phyloP scores from a whole-genome alignment of 1,140 invertebrate genomes.

The Linepithema humile region DNA sequence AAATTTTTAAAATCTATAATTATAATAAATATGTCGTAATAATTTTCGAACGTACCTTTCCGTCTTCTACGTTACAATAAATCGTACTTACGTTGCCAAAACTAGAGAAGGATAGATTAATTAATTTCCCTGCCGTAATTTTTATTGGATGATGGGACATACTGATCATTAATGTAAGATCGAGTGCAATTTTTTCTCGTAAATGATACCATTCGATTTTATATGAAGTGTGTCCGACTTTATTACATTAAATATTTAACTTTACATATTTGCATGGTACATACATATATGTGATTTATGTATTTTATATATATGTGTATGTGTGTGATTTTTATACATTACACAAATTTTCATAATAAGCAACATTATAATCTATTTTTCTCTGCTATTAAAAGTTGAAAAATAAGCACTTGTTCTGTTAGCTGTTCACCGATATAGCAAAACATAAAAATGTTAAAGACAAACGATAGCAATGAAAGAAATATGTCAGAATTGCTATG shows the following conservation, averaged over 20 bases:
- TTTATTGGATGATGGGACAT: slow-evolving; percentile 62
- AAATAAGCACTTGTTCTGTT: slow-evolving; percentile 68
- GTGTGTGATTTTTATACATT: too few relatives aligned
- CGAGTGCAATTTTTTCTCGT: background rate
- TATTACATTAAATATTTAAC: too few relatives aligned
- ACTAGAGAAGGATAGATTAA: slow-evolving; percentile 53
- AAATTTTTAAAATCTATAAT: too few relatives aligned
- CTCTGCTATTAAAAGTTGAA: too few relatives aligned
- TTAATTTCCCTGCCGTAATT: slow-evolving; percentile 62
- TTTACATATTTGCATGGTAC: too few relatives aligned
- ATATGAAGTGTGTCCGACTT: slow-evolving; percentile 51
- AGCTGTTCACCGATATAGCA: slow-evolving; percentile 75
- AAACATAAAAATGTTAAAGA: slow-evolving; percentile 73
- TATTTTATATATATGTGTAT: background rate
- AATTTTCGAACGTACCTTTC: too few relatives aligned
- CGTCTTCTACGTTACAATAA: too few relatives aligned
- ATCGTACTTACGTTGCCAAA: slow-evolving; percentile 59
- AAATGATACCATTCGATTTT: slow-evolving; percentile 59
- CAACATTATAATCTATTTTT: too few relatives aligned
- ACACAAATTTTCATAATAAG: too few relatives aligned
- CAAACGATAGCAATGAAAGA: slow-evolving; percentile 68
- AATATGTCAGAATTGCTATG: slow-evolving; percentile 62
- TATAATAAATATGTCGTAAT: background rate
- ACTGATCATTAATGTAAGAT: slow-evolving; percentile 35
- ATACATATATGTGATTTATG: background rate